A percentile compares a stretch with the other conserved stretches of the same genome.
Evolutionary conservation across 2,888 invertebrate species (phyloP).

Genomic region (Athalia rosae): DNA sequence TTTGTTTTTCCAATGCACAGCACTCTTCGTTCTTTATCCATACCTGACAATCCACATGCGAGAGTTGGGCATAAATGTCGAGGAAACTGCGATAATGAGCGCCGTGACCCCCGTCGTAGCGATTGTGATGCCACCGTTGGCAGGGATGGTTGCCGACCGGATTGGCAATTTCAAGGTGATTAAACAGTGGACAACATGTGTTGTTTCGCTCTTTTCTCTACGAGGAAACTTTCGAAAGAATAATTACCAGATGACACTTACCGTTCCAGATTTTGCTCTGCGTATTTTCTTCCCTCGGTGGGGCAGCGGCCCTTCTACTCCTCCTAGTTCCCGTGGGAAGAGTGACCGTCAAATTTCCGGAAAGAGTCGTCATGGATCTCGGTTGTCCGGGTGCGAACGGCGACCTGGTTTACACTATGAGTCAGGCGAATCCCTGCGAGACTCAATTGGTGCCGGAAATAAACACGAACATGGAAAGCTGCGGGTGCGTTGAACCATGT

Average conservation of each 20-base stretch:
- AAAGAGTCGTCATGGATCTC: slow-evolving; percentile 77
- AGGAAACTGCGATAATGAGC: slow-evolving; percentile 88
- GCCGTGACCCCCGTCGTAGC: slow-evolving; percentile 85
- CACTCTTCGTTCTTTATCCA: slow-evolving; percentile 84
- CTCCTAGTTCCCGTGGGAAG: slow-evolving; percentile 84
- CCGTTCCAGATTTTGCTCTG: slow-evolving; percentile 79
- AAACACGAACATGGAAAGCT: slow-evolving; percentile 64
- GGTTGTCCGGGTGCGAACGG: slow-evolving; percentile 72
- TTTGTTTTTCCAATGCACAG: slow-evolving; percentile 69
- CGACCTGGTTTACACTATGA: slow-evolving; percentile 62
- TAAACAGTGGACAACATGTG: slow-evolving; percentile 30
- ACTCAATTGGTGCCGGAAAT: slow-evolving; percentile 58
- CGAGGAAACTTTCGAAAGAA: not conserved
- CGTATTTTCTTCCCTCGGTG: slow-evolving; percentile 81
- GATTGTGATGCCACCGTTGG: slow-evolving; percentile 85
- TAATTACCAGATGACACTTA: not conserved
- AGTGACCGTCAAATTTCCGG: slow-evolving; percentile 80
- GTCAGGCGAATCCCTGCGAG: slow-evolving; percentile 65
- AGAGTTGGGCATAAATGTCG: slow-evolving; percentile 85
- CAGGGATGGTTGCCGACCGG: slow-evolving; percentile 85
- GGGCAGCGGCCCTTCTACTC: slow-evolving; percentile 80
- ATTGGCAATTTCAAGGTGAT: slow-evolving; percentile 87
- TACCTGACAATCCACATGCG: slow-evolving; percentile 88
- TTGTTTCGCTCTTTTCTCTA: not conserved
- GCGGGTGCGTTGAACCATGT: slow-evolving; percentile 61